Base-by-base conservation (phyloP, 2,888 invertebrate species). In the Hyppa rectilinea region DNA sequence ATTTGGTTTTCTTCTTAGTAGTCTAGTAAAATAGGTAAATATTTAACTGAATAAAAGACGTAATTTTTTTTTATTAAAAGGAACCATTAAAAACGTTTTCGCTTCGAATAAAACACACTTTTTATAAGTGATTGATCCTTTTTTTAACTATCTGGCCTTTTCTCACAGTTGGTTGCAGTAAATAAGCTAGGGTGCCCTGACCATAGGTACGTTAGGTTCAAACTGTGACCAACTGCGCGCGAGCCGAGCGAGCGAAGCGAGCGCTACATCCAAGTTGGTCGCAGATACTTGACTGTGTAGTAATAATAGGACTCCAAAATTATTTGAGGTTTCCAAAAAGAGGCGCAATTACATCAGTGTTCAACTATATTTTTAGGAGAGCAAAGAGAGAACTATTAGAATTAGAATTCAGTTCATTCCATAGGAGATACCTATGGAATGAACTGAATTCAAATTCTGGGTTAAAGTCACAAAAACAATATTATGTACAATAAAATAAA, bases 391-490 rank as follows among this genome's bases (percentile, higher is more conserved):
- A 43, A 43, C 20, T 20, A 20, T 9, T 34, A 34, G 17, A 9
- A 17, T 9, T n/a, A 34, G 9, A 2, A 20, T 29, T 29, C 10
- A 52, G 29, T 9, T n/a, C 14, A 34, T 23, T 14, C 4, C 55
- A 55, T 34, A 34, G n/a, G 26, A 34, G n/a, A 17, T 62, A 26
- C 40, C 20, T 50, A 17, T n/a, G n/a, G n/a, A n/a, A n/a, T n/a
- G n/a, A n/a, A n/a, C n/a, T n/a, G n/a, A n/a, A n/a, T n/a, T n/a
- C n/a, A n/a, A n/a, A n/a, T n/a, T n/a, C n/a, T n/a, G n/a, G n/a
- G n/a, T n/a, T n/a, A n/a, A n/a, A 9, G n/a, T 40, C 10, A 68
- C 9, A 29, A 23, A 36, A 36, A 40, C n/a, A 68, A 68, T 14
- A 26, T 34, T n/a, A 40, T 6, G 9, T 1, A n/a, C 9, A 36